These are phyloP conservation scores for Leucoraja ocellata DNA, from an alignment of 2,797 vertebrate species.

Conservation along the genomic window DNA sequence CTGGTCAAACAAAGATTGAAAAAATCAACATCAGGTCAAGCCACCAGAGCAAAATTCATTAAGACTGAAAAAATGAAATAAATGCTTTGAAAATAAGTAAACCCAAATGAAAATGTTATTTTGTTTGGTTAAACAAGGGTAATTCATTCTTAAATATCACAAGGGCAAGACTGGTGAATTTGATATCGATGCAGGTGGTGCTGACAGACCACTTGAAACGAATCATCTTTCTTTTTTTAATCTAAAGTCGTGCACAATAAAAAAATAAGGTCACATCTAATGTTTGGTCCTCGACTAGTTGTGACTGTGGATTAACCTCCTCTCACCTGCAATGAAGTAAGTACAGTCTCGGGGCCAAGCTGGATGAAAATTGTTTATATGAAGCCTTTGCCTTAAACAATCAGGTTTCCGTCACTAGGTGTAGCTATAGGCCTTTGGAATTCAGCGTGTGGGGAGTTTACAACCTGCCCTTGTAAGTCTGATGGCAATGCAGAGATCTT, in stretches of 20 bases:
- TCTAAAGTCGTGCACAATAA: not conserved
- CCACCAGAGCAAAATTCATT: constrained; percentile 8
- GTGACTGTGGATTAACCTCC: constrained; percentile 17
- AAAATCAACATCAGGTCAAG: constrained; percentile 30
- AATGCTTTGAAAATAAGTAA: not conserved
- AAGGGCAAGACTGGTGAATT: not conserved
- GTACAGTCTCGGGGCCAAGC: not conserved
- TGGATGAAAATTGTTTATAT: not conserved
- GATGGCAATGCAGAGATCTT: not conserved
- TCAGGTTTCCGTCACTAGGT: constrained; percentile 2
- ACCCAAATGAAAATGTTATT: constrained; percentile 23
- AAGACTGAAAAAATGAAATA: not conserved
- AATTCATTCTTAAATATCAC: not conserved
- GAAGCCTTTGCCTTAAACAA: not conserved
- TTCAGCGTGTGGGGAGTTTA: not conserved
- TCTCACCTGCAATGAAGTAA: constrained; percentile 13
- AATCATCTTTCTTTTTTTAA: constrained; percentile 5
- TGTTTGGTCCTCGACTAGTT: constrained; percentile 7
- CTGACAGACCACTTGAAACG: not conserved
- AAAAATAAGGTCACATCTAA: not conserved
- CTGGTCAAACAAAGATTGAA: constrained; percentile 35
- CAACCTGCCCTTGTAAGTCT: not conserved
- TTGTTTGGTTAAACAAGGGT: not conserved
- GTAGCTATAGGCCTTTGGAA: not conserved
- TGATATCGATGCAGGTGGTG: not conserved